phyloP scores from a whole-genome alignment of 64 coral and sea anemone species.

The Catalaphyllia jardinei region DNA sequence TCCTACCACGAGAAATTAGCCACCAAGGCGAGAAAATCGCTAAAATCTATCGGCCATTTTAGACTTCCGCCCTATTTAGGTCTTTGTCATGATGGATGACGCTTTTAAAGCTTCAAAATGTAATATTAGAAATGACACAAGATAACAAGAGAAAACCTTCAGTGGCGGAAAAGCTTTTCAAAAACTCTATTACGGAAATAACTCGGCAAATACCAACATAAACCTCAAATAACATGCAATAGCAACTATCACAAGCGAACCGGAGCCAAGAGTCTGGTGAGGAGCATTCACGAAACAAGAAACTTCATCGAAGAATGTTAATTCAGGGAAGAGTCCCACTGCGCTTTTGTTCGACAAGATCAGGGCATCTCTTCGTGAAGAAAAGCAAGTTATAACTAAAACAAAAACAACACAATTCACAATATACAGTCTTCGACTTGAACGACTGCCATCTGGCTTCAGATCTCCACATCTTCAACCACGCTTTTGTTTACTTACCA shows the following conservation, averaged over 20 bases:
- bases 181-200: neutral
- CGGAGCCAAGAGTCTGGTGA: neutral
- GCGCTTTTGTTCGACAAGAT: conserved; percentile 2
- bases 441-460: neutral
- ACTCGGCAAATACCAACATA: neutral
- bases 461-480: neutral
- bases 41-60: neutral
- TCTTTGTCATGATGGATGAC: conserved; percentile 16
- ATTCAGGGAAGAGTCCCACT: neutral
- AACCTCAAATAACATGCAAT: neutral
- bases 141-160: neutral
- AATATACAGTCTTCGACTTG: neutral
- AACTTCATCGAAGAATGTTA: conserved; percentile 8
- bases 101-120: neutral
- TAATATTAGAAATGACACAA: neutral
- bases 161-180: neutral
- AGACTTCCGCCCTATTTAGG: conserved; percentile 6
- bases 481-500: conserved; percentile 23
- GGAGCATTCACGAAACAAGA: neutral
- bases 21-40: neutral
- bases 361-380: conserved; percentile 1
- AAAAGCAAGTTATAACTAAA: neutral
- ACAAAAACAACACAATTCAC: neutral
- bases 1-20: neutral
- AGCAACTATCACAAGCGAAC: neutral